Base-by-base conservation (phyloP, 2,888 invertebrate genomes). In the Lottia scabra region DNA sequence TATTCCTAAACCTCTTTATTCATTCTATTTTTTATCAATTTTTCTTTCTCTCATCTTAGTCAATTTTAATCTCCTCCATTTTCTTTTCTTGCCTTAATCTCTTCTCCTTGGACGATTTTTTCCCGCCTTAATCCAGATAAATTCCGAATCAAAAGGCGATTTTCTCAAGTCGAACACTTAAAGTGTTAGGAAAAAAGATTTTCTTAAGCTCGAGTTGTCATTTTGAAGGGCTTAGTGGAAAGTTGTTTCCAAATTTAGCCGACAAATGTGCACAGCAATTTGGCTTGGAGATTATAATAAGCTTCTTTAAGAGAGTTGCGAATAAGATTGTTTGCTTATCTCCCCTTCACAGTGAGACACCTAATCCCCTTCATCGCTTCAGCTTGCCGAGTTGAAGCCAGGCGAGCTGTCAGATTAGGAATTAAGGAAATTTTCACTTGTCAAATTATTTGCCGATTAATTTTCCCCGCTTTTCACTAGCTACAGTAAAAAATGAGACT, bases 291-390 rank as follows among this genome's bases (percentile, higher is more conserved):
- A 79, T 80, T 80, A 81, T 72, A 75, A 75, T 74, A 68, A 69
- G 74, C 67, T 66, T 78, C 79, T 80, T 81, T 80, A 80, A 72
- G 71, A 62, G 68, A 64, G 70, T 68, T 69, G 63, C 38, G 66
- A 38, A 68, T 75, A 76, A 78, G 75, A 76, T 75, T 80, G 80
- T 80, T 80, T 81, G 80, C 80, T 80, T 81, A 79, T 80, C 81
- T 76, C 64, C 68, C 68, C 68, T 68, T 65, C 70, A 19, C 56
- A 56, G 56, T 56, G 19, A 23, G 19, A 23, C 19, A 56, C 23
- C 23, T 56, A 56, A 56, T 56, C 56, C 19, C 10, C 56, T 56
- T 13, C 23, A 56, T 23, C 13, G 12, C 19, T 19, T 23, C 19
- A 19, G 23, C 19, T 23, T 56, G 56, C 19, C 56, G 23, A 56